phyloP scores from a whole-genome alignment of 1,140 invertebrate species.

The Hylaeus volcanicus region DNA sequence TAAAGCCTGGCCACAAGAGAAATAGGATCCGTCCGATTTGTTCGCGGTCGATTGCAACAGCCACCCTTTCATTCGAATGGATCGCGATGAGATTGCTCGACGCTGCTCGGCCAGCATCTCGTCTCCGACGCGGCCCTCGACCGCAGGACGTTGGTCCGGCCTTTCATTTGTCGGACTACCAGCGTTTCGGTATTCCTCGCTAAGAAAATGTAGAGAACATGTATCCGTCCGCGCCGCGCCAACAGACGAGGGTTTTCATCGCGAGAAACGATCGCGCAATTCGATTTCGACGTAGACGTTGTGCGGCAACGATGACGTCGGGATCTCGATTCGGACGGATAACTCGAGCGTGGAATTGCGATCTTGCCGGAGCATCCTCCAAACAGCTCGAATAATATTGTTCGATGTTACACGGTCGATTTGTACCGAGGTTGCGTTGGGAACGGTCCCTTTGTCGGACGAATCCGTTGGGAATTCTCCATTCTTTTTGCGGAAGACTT shows the following conservation, averaged over 20 bases:
- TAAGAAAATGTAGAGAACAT: too few relatives aligned
- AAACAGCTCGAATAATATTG: slow-evolving; percentile 10
- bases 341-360: slow-evolving; percentile 9
- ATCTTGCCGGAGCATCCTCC: not conserved
- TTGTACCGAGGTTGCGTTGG: slow-evolving; percentile 12
- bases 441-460: not conserved
- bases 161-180: slow-evolving; percentile 46
- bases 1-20: slow-evolving; percentile 37
- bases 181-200: not conserved
- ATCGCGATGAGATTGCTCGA: not conserved
- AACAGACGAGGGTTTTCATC: too few relatives aligned
- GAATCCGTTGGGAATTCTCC: not conserved
- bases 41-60: slow-evolving; percentile 18
- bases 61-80: slow-evolving; percentile 22
- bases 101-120: too few relatives aligned
- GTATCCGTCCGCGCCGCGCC: too few relatives aligned
- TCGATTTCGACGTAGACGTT: not conserved
- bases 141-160: not conserved
- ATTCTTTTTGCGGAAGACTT: not conserved
- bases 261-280: not conserved
- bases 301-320: not conserved
- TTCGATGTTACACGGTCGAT: slow-evolving; percentile 17
- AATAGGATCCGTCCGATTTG: slow-evolving; percentile 49
- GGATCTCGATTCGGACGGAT: not conserved
- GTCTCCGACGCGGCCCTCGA: too few relatives aligned